These are phyloP conservation scores for Clepsis dumicolana DNA, from an alignment of 2,888 invertebrate genomes.

Conservation along the genomic window DNA sequence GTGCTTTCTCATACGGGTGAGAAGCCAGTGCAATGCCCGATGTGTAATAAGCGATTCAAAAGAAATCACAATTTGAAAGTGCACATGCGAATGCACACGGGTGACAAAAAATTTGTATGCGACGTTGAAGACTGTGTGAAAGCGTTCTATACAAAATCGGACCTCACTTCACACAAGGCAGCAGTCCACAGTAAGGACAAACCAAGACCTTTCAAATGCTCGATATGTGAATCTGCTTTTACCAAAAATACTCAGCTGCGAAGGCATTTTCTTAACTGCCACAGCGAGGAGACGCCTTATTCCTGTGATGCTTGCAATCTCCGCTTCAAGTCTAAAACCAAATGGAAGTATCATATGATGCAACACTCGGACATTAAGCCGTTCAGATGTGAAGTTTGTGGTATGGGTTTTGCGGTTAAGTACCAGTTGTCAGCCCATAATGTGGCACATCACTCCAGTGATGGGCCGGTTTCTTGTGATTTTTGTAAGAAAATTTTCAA, in stretches of 20 bases:
- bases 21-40: not conserved
- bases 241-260: constrained; percentile 12
- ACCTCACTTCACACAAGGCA: constrained; percentile 2
- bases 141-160: constrained; percentile 8
- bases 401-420: not conserved
- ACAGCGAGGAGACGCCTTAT: constrained; percentile 4
- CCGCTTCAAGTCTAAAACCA: constrained; percentile 3
- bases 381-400: not conserved
- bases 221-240: not conserved
- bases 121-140: not conserved
- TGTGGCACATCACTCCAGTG: not conserved
- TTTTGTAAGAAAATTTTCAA: not conserved
- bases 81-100: constrained; percentile 12
- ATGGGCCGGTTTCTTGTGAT: not conserved
- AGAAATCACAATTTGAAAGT: constrained; percentile 7
- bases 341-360: constrained; percentile 25
- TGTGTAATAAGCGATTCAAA: constrained; percentile 3
- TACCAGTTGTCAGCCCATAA: constrained; percentile 1
- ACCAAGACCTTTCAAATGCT: not conserved
- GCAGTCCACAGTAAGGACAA: constrained; percentile 7
- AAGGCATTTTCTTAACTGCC: constrained; percentile 5
- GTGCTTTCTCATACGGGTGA: constrained; percentile 6
- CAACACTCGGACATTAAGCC: not conserved
- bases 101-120: constrained; percentile 15
- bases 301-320: not conserved